These are phyloP conservation scores for Emydocephalus ijimae DNA, from an alignment of 2,113 vertebrate species.

Conservation along the genomic window DNA sequence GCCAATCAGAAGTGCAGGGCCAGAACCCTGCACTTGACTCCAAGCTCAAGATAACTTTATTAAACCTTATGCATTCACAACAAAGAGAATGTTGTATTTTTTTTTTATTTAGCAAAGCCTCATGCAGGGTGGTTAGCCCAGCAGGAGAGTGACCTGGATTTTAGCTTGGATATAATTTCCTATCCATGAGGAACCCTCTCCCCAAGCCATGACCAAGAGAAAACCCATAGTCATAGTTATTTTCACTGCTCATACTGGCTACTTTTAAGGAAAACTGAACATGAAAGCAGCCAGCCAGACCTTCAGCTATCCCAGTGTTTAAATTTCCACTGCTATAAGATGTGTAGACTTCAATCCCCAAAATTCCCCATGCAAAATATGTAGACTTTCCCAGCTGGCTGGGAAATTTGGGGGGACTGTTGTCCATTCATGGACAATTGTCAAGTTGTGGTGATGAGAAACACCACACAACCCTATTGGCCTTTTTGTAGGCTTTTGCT, in stretches of 20 bases:
- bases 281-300: background rate
- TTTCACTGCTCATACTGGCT: background rate
- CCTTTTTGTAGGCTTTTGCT: background rate
- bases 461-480: background rate
- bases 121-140: background rate
- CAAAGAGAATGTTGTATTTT: background rate
- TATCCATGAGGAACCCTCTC: background rate
- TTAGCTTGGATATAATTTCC: background rate
- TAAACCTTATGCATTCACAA: no score
- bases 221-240: background rate
- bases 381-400: background rate
- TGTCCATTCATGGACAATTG: background rate
- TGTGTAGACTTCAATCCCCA: background rate
- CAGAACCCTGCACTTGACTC: no score
- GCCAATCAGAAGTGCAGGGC: no score
- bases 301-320: background rate
- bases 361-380: background rate
- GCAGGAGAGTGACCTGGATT: background rate
- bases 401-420: background rate
- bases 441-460: background rate
- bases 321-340: no score
- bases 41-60: no score
- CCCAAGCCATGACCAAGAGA: background rate
- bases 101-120: background rate
- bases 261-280: background rate